Conservation (phyloP, 2,888 invertebrate species). For the Cepaea hortensis region DNA sequence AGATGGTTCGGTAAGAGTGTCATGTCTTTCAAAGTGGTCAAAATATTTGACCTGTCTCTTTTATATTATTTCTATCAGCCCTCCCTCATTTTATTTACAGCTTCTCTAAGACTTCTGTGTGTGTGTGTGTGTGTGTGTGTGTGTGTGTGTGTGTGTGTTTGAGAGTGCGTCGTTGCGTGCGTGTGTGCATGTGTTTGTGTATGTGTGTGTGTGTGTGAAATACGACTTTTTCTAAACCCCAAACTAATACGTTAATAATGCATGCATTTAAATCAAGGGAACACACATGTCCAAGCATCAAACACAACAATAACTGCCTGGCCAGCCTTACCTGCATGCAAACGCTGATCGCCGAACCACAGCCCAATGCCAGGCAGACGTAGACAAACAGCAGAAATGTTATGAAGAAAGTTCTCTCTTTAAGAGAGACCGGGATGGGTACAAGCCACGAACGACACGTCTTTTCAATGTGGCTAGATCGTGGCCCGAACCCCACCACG, state of each 20-base stretch:
- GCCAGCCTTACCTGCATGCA: conserved; percentile 29
- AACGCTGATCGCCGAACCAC: conserved; percentile 21
- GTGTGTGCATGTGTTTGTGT: too few species aligned
- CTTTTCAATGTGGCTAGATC: conserved; percentile 47
- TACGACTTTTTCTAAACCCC: too few species aligned
- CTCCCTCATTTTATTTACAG: neutral
- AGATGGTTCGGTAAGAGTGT: too few species aligned
- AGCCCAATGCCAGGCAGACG: conserved; percentile 54
- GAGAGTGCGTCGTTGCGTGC: too few species aligned
- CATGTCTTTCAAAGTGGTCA: too few species aligned
- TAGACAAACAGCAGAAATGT: conserved; percentile 59
- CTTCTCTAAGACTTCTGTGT: neutral
- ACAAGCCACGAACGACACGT: conserved; percentile 64
- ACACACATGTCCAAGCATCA: neutral
- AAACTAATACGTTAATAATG: too few species aligned
- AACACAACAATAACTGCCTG: neutral
- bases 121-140: too few species aligned
- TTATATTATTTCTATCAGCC: too few species aligned
- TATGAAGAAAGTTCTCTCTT: conserved; percentile 58
- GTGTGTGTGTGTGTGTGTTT: too few species aligned
- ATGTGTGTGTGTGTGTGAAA: too few species aligned
- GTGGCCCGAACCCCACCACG: conserved; percentile 63
- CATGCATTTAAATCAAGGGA: too few species aligned
- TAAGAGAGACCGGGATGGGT: conserved; percentile 50
- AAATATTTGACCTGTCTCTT: too few species aligned